Evolutionary conservation across 1,140 invertebrate species (phyloP).

Genomic region (Philotrypesis tridentata): DNA sequence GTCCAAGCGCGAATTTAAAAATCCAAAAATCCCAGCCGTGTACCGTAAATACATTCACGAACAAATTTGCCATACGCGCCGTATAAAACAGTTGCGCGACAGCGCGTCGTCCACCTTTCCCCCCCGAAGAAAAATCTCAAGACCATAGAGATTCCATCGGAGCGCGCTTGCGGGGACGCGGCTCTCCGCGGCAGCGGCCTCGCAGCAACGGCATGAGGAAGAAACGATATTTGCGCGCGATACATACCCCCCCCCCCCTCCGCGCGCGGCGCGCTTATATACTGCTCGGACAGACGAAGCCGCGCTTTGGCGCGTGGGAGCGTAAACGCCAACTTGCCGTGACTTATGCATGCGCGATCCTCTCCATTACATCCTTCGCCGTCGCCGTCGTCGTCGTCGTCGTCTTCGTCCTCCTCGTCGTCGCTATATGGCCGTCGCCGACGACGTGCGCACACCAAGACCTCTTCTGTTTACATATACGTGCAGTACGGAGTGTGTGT

Average conservation of each 20-base stretch:
- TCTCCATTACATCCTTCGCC: not conserved
- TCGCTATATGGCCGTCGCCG: not conserved
- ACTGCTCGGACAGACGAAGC: not conserved
- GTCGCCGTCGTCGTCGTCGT: not conserved
- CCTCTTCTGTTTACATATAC: no score
- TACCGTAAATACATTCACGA: no score
- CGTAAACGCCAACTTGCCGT: constrained; percentile 26
- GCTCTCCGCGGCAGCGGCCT: not conserved
- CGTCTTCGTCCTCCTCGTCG: not conserved
- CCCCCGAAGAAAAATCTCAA: not conserved
- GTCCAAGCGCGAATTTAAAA: no score
- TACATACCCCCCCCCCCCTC: constrained; percentile 8
- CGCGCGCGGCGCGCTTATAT: not conserved
- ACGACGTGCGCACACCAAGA: not conserved
- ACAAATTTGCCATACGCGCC: no score
- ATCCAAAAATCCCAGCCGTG: no score
- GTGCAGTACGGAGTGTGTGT: not conserved
- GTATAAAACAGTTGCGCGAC: not conserved
- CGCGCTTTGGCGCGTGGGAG: constrained; percentile 35
- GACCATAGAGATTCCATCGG: constrained; percentile 29
- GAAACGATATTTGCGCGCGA: constrained; percentile 15
- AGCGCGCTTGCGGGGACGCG: not conserved
- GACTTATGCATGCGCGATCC: constrained; percentile 37
- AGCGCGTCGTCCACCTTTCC: not conserved
- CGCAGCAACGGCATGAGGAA: constrained; percentile 20